phyloP scores from a whole-genome alignment of 1,140 invertebrate species.

The Homalodisca vitripennis region DNA sequence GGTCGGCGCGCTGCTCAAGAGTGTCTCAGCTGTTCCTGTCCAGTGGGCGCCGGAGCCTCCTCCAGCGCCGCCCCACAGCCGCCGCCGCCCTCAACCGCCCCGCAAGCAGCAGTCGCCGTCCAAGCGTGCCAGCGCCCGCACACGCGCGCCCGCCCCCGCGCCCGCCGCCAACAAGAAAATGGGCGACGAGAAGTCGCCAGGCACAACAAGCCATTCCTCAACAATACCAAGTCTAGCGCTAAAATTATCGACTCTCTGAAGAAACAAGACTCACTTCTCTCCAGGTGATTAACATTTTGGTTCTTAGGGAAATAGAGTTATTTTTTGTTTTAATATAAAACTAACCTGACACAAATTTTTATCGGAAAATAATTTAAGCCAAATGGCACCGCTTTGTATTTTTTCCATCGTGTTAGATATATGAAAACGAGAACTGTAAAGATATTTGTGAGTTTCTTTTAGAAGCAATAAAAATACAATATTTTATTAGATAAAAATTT shows the following conservation, averaged over 20 bases:
- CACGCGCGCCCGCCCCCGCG: background rate
- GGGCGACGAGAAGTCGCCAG: slow-evolving; percentile 41
- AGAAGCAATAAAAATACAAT: too few species aligned
- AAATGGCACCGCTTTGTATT: too few species aligned
- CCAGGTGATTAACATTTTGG: too few species aligned
- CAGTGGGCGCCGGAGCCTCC: slow-evolving; percentile 46
- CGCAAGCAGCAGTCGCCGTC: background rate
- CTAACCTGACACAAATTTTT: too few species aligned
- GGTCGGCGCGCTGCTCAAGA: slow-evolving; percentile 58
- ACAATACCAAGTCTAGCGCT: slow-evolving; percentile 51
- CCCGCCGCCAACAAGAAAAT: slow-evolving; percentile 31
- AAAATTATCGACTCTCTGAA: slow-evolving; percentile 56
- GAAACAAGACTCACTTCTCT: slow-evolving; percentile 61
- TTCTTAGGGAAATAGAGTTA: too few species aligned
- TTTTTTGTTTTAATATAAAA: too few species aligned
- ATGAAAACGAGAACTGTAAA: too few species aligned
- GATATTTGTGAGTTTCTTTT: too few species aligned
- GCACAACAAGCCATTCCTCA: slow-evolving; percentile 41
- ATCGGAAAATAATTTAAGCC: too few species aligned
- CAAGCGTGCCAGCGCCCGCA: too few species aligned
- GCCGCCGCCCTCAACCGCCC: slow-evolving; percentile 3
- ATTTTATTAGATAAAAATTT: too few species aligned
- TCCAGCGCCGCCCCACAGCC: slow-evolving; percentile 30
- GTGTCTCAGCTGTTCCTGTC: slow-evolving; percentile 62
- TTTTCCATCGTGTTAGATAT: too few species aligned